Base-by-base conservation (phyloP, 1,140 invertebrate species). In the Temnothorax nylanderi region DNA sequence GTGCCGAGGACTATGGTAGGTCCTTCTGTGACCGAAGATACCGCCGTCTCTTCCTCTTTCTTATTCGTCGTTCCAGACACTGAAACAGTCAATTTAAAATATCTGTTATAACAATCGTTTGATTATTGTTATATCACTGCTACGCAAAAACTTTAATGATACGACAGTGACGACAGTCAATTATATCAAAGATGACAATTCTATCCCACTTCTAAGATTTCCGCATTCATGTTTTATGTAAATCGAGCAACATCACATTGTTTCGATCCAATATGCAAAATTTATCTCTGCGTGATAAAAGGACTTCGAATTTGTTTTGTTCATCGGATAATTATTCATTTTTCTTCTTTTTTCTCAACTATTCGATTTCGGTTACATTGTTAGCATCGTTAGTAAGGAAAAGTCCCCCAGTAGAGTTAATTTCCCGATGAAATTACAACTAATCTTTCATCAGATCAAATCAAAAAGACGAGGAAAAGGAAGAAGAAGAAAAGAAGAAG, bases 21-120 rank as follows among this genome's bases (percentile, higher is more conserved):
- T 76, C 81, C 89, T 34, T 93, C 92, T 56, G 91, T 89, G 65
- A 85, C 84, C 41, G 80, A 81, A 74, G 85, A 88, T 80, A 92
- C 92, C 88, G 92, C 89, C 92, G 92, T 92, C 87, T 90, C 90
- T 89, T 94, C 94, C 88, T 94, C 92, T 90, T 93, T 93, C 86
- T 94, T 93, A 87, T 92, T 94, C 86, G 92, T 92, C 91, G 93
- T 93, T 87, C 93, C 92, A 90, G 93, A 94, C 74, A 94, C 94
- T 95, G 92, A 41, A 94, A 94, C 51, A 88, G 72, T 74, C 13
- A 21, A 62, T 84, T 82, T 51, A 67, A 69, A 11, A 37, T 0
- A 65, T 77, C 32, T 13, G 18, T 62, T 60, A 62, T 34, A 65
- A 13, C 10, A 37, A 6, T 34, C 2, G n/a, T 44, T 41, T 41